phyloP scores from a whole-genome alignment of 2,888 invertebrate genomes.

The Cataglyphis altisquamis region DNA sequence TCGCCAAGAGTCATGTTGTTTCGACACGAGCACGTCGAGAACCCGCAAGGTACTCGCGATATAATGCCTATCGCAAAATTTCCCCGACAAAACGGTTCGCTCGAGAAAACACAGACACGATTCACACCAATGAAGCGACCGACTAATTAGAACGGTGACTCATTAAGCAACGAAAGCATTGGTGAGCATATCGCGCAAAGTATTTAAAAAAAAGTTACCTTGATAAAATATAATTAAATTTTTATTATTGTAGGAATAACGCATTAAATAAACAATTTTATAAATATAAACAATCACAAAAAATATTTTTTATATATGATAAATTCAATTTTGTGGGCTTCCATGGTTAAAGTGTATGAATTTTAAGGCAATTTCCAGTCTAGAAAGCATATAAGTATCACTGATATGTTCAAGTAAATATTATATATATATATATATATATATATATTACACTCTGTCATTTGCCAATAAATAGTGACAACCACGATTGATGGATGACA shows the following conservation, averaged over 20 bases:
- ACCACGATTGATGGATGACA: not conserved
- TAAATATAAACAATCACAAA: not conserved
- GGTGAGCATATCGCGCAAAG: not conserved
- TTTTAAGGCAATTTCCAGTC: not conserved
- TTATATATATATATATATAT: not conserved
- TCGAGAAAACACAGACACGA: conserved; percentile 55
- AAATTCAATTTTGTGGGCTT: not conserved
- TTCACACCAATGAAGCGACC: conserved; percentile 52
- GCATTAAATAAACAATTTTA: not conserved
- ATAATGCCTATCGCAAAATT: conserved; percentile 44
- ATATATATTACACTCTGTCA: not conserved
- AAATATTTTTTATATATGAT: not conserved
- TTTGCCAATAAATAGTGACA: not conserved
- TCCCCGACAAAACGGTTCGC: conserved; percentile 31
- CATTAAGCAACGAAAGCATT: conserved; percentile 21
- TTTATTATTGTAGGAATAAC: not conserved
- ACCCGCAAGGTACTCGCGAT: conserved; percentile 7
- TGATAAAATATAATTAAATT: conserved; percentile 11
- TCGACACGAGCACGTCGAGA: conserved; percentile 45
- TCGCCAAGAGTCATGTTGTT: conserved; percentile 50
- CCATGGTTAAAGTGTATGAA: not conserved
- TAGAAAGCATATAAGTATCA: not conserved
- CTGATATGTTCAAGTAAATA: not conserved
- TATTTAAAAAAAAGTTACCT: not conserved
- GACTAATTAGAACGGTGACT: conserved; percentile 62